Percentiles rank a stretch among this genome's conserved stretches.
These are phyloP conservation scores for Orthosia incerta DNA, from an alignment of 2,888 invertebrate genomes.

Conservation along the genomic window DNA sequence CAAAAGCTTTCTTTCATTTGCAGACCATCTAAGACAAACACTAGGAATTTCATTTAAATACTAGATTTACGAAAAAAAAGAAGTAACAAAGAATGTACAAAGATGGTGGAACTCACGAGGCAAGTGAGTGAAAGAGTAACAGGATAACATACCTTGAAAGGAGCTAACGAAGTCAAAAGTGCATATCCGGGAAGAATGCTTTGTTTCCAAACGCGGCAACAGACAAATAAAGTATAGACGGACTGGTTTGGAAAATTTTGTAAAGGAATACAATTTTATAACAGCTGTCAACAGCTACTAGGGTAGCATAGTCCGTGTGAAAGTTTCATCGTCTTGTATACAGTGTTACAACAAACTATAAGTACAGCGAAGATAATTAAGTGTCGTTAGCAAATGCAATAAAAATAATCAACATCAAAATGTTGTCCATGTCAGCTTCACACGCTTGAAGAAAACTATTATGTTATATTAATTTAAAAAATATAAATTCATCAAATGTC, in stretches of 20 bases:
- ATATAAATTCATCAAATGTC: no score
- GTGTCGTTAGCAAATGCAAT: neutral
- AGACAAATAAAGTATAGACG: constrained; percentile 1
- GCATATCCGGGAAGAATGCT: constrained; percentile 34
- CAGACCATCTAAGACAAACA: constrained; percentile 40
- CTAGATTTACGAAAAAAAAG: constrained; percentile 24
- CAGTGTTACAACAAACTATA: neutral
- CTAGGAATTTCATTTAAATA: constrained; percentile 58
- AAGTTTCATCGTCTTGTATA: neutral
- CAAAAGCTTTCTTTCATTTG: constrained; percentile 40
- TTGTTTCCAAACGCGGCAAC: constrained; percentile 35
- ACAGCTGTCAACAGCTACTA: neutral
- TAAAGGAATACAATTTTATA: neutral
- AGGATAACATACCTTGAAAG: constrained; percentile 48
- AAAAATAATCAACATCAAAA: neutral
- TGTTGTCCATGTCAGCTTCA: neutral
- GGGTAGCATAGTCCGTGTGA: neutral
- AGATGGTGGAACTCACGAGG: constrained; percentile 20
- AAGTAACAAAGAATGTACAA: constrained; percentile 31
- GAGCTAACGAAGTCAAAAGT: constrained; percentile 34
- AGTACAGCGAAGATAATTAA: neutral
- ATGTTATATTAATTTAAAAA: no score
- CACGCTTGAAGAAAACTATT: no score
- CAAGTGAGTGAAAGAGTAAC: constrained; percentile 35
- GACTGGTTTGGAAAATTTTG: constrained; percentile 4